These are phyloP conservation scores for Stenichneumon culpator DNA, from an alignment of 2,888 invertebrate species.

Conservation along the genomic window DNA sequence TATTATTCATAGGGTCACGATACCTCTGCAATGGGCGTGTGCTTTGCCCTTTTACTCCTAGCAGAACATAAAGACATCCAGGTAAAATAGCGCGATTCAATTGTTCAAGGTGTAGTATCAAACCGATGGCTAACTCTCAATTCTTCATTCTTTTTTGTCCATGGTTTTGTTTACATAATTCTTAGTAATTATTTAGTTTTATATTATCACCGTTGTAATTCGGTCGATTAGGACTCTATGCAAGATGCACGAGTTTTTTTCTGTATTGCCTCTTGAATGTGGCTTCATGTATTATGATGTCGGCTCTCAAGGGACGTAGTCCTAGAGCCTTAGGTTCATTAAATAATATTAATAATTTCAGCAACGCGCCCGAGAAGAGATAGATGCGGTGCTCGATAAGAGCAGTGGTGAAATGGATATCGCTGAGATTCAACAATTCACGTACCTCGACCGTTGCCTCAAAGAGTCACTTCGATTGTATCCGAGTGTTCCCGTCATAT, in stretches of 20 bases:
- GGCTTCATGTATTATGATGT: too few relatives aligned
- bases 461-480: slow-evolving; percentile 89
- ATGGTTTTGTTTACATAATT: too few relatives aligned
- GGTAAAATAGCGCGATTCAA: slow-evolving; percentile 19
- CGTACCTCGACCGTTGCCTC: slow-evolving; percentile 89
- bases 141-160: too few relatives aligned
- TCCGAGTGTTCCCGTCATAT: slow-evolving; percentile 89
- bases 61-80: slow-evolving; percentile 69
- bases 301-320: too few relatives aligned
- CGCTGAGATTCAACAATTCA: slow-evolving; percentile 88
- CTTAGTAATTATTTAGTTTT: too few relatives aligned
- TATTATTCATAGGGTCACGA: slow-evolving; percentile 65
- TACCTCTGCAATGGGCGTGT: slow-evolving; percentile 65
- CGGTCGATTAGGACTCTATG: too few relatives aligned
- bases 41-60: slow-evolving; percentile 64
- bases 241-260: too few relatives aligned
- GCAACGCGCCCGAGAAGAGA: slow-evolving; percentile 66
- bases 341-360: too few relatives aligned
- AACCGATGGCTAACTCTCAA: too few relatives aligned
- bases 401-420: slow-evolving; percentile 85
- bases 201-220: too few relatives aligned
- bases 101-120: neutral
- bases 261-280: too few relatives aligned
- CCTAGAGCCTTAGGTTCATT: too few relatives aligned
- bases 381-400: slow-evolving; percentile 85